Conservation (phyloP, 2,888 invertebrate species). For the Polia nebulosa region DNA sequence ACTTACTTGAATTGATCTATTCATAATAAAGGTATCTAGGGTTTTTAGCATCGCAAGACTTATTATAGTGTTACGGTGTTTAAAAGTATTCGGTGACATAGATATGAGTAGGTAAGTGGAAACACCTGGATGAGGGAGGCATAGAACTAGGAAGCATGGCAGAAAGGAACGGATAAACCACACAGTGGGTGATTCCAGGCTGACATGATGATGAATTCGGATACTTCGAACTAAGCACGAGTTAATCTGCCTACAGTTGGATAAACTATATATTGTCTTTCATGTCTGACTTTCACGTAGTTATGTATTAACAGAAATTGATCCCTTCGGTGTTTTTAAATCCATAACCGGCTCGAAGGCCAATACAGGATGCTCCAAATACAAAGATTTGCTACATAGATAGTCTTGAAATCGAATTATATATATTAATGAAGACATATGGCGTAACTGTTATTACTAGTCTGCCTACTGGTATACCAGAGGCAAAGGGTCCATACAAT, state of each 20-base stretch:
- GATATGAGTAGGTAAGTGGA: too few species aligned
- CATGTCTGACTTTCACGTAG: not conserved
- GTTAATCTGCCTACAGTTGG: too few species aligned
- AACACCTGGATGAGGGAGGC: not conserved
- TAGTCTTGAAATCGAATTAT: not conserved
- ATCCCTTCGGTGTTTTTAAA: too few species aligned
- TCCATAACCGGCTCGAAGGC: not conserved
- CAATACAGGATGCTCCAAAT: not conserved
- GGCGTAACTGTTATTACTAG: not conserved
- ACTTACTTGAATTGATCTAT: too few species aligned
- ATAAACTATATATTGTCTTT: not conserved
- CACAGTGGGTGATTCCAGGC: not conserved
- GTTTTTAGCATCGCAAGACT: too few species aligned
- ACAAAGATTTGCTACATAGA: not conserved
- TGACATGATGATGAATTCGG: not conserved
- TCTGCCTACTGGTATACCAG: not conserved
- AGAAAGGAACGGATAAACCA: not conserved
- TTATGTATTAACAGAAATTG: too few species aligned
- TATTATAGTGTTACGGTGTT: too few species aligned
- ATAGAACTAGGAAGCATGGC: not conserved
- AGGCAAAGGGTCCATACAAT: too few species aligned
- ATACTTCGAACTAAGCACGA: not conserved
- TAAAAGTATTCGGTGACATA: too few species aligned
- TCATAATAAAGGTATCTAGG: too few species aligned
- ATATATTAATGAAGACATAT: not conserved